Evolutionary conservation across 2,888 invertebrate species (phyloP), one percentile per base, ranked within the genome.

Genomic region (Diaprepes abbreviatus): DNA sequence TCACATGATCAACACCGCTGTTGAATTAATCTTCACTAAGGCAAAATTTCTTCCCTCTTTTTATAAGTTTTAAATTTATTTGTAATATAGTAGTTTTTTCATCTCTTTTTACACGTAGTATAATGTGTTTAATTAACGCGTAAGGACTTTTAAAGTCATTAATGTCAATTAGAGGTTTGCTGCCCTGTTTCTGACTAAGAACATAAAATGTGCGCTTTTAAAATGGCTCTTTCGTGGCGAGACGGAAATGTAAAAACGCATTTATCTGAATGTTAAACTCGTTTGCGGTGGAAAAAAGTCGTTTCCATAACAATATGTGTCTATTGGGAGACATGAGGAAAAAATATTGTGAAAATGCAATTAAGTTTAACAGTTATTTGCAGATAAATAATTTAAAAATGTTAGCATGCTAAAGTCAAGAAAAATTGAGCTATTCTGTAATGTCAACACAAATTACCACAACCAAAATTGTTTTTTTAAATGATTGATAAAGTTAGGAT

Each of bases 211-310:
- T 19, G 12, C 45, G 24, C 24, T 45, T 45, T 24, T 45, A 45
- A 45, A 45, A 24, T 12, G 24, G 45, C 12, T 12, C 19, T 45
- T 45, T 38, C 24, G 24, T 12, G 3, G 12, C 12, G 17, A 10
- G 12, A 12, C 24, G 24, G 24, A 9, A 45, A 24, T 24, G 45
- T n/a, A 45, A 45, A 45, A 45, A 12, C 38, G 45, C 24, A 45
- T 45, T 45, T 45, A 24, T 45, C 24, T 24, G 24, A 45, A 45
- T 45, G 45, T 17, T 45, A 10, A 24, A 12, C 24, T 45, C 45
- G 45, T 45, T 45, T 21, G 24, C 12, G 45, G 24, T 45, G 17
- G 45, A 45, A 45, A 45, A 45, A 24, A 45, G 45, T 24, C 45
- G 45, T 45, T 45, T 45, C 12, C 45, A 24, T 45, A 45, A 45